Conservation (phyloP, 2,113 vertebrate species). For the Cyrtonyx montezumae region DNA sequence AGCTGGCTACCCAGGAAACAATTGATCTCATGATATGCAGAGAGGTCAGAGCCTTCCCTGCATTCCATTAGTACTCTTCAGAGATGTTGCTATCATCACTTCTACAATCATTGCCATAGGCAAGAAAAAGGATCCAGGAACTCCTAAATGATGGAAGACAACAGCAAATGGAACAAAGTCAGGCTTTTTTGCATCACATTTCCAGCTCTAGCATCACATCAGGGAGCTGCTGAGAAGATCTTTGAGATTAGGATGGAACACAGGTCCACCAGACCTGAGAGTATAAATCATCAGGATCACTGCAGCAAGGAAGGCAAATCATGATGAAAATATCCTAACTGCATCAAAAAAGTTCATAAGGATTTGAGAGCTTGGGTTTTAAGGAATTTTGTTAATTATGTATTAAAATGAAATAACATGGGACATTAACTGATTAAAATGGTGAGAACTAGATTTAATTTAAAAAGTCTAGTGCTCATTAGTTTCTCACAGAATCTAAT, state of each 20-base stretch:
- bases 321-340: not conserved
- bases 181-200: not conserved
- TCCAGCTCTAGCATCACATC: not conserved
- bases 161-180: not conserved
- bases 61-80: not conserved
- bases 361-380: not conserved
- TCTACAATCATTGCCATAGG: not conserved
- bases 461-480: not conserved
- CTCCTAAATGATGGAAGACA: not conserved
- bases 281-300: not conserved
- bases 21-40: not conserved
- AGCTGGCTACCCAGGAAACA: fast-evolving
- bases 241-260: not conserved
- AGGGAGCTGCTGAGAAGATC: not conserved
- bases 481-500: not conserved
- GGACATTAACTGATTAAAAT: not conserved
- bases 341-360: fast-evolving
- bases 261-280: not conserved
- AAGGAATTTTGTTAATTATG: not conserved
- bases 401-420: not conserved
- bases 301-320: not conserved
- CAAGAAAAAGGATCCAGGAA: not conserved
- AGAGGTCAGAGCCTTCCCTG: not conserved
- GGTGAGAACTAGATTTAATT: not conserved
- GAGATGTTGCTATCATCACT: not conserved